Evolutionary conservation across 2,113 vertebrate species (phyloP).

Genomic region (Brevimyrus niger): DNA sequence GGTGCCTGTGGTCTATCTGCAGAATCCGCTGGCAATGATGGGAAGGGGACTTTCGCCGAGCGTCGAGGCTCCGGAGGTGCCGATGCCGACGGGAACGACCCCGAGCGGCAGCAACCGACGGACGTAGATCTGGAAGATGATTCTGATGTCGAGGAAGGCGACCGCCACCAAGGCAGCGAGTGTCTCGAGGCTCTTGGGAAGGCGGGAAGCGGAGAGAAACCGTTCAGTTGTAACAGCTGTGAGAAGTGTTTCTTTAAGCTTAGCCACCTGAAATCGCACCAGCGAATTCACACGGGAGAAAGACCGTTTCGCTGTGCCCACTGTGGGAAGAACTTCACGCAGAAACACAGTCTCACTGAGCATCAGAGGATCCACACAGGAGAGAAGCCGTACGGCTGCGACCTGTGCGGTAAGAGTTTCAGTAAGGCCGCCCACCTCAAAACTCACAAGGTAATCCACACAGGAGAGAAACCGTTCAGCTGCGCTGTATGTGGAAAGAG

Average conservation of each 20-base stretch:
- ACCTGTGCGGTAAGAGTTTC: constrained; percentile 52
- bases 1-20: neutral
- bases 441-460: constrained; percentile 53
- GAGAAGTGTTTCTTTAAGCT: constrained; percentile 48
- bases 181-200: neutral
- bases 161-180: neutral
- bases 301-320: constrained; percentile 45
- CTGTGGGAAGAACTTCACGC: constrained; percentile 47
- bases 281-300: constrained; percentile 45
- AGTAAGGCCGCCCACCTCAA: constrained; percentile 52
- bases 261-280: constrained; percentile 45
- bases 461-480: constrained; percentile 46
- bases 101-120: neutral
- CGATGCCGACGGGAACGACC: neutral
- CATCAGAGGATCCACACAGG: constrained; percentile 46
- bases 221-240: constrained; percentile 41
- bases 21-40: neutral
- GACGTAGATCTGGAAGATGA: neutral
- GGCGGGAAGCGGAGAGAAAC: constrained; percentile 27
- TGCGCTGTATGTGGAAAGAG: constrained; percentile 53
- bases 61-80: constrained; percentile 31
- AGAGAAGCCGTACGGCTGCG: constrained; percentile 46
- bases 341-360: constrained; percentile 46
- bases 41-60: neutral
- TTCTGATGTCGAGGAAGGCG: neutral